phyloP scores from a whole-genome alignment of 2,888 invertebrate genomes.

The Lasioglossum marginatum region DNA sequence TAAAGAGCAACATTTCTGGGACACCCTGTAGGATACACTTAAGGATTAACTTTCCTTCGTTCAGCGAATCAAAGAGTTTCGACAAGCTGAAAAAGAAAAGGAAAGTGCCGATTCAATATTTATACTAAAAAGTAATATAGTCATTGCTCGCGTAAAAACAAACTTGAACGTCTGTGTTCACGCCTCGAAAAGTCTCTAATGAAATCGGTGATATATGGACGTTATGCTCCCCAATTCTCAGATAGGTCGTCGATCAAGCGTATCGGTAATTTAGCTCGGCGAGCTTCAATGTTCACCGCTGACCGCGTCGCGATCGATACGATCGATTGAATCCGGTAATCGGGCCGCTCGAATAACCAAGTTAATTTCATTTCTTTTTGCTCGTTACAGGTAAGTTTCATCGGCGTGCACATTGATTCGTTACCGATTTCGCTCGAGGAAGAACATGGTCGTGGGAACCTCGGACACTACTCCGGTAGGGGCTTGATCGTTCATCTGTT shows the following conservation, averaged over 20 bases:
- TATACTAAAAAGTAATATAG: not conserved
- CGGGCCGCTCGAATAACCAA: not conserved
- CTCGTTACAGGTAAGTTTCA: conserved; percentile 21
- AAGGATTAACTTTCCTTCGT: not conserved
- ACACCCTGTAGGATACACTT: not conserved
- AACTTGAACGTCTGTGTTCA: not conserved
- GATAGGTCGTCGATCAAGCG: conserved; percentile 14
- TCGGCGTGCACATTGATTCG: conserved; percentile 20
- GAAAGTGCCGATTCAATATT: not conserved
- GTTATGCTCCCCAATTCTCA: conserved; percentile 3
- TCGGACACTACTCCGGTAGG: conserved; percentile 5
- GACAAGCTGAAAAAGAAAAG: not conserved
- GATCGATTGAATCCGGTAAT: conserved; percentile 35
- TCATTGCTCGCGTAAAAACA: not conserved
- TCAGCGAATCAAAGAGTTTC: not conserved
- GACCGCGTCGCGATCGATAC: conserved; percentile 34
- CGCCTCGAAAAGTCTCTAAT: not conserved
- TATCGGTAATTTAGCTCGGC: conserved; percentile 29
- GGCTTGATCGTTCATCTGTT: conserved; percentile 23
- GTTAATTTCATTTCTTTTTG: not conserved
- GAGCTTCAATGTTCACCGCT: conserved; percentile 8
- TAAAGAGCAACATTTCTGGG: not conserved
- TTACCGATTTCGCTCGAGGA: conserved; percentile 17
- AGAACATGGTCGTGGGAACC: conserved; percentile 32
- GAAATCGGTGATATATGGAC: conserved; percentile 1